Percentiles rank a stretch among this genome's conserved stretches.
Conservation (phyloP, 2,113 vertebrate species). For the Fukomys damarensis region DNA sequence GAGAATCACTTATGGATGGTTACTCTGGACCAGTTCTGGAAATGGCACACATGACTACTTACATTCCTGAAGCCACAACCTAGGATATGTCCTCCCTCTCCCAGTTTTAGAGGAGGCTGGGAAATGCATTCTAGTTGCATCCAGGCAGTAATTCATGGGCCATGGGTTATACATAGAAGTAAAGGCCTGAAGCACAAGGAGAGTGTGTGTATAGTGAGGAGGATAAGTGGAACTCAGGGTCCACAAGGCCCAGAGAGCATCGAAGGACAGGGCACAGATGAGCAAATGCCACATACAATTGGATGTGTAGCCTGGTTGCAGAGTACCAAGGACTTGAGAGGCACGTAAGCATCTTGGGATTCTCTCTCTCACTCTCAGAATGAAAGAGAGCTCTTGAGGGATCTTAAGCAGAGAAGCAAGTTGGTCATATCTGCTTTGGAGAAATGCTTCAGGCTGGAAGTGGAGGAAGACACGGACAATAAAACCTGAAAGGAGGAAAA, state of each 20-base stretch:
- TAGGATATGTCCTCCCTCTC: neutral
- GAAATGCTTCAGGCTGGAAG: neutral
- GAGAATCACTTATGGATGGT: neutral
- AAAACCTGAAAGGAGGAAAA: neutral
- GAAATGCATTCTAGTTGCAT: neutral
- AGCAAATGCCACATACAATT: neutral
- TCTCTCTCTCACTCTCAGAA: neutral
- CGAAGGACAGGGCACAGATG: neutral
- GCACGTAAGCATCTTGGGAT: neutral
- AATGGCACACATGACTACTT: neutral
- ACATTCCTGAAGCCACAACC: neutral
- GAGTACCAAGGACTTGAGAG: neutral
- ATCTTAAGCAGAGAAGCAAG: neutral
- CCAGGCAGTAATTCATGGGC: neutral
- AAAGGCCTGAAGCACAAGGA: neutral
- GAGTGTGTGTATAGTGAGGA: neutral
- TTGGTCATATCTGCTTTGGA: neutral
- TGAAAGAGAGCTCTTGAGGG: neutral
- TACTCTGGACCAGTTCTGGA: neutral
- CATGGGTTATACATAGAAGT: neutral
- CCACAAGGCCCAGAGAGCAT: neutral
- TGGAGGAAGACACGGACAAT: neutral
- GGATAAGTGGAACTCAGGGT: neutral
- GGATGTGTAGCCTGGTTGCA: neutral
- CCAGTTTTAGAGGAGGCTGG: neutral